phyloP scores from a whole-genome alignment of 2,888 invertebrate genomes.

The Tetanocera ferruginea region DNA sequence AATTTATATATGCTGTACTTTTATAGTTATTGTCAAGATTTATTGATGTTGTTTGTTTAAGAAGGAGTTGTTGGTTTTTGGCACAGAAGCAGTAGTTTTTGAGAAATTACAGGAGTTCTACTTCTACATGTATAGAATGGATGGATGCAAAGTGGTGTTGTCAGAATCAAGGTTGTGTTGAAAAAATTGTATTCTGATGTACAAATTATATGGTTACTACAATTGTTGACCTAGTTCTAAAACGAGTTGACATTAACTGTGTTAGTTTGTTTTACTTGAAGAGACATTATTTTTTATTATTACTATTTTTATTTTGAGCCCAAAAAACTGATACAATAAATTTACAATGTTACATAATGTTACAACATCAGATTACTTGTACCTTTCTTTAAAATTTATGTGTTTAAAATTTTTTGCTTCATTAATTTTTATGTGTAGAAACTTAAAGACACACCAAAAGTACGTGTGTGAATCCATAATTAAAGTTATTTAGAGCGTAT shows the following conservation, averaged over 20 bases:
- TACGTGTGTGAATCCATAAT: too few species aligned
- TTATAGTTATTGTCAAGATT: conserved; percentile 5
- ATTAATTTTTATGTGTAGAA: too few species aligned
- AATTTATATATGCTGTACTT: too few species aligned
- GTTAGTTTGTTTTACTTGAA: neutral
- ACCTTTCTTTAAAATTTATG: too few species aligned
- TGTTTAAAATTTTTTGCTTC: too few species aligned
- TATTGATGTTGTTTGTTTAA: conserved; percentile 17
- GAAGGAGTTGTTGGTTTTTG: neutral
- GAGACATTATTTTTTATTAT: too few species aligned
- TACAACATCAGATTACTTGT: too few species aligned
- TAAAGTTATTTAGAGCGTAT: too few species aligned
- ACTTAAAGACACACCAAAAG: too few species aligned
- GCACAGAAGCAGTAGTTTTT: neutral
- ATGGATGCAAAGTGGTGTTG: neutral
- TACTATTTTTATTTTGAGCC: too few species aligned
- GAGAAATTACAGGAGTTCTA: neutral
- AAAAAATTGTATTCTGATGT: neutral
- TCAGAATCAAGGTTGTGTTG: neutral
- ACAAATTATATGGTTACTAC: neutral
- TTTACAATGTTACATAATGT: too few species aligned
- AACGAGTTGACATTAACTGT: neutral
- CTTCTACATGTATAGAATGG: neutral
- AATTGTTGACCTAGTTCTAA: neutral
- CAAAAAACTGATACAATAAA: too few species aligned